Base-by-base conservation (phyloP, 2,113 vertebrate genomes). In the Catharus bicknelli region DNA sequence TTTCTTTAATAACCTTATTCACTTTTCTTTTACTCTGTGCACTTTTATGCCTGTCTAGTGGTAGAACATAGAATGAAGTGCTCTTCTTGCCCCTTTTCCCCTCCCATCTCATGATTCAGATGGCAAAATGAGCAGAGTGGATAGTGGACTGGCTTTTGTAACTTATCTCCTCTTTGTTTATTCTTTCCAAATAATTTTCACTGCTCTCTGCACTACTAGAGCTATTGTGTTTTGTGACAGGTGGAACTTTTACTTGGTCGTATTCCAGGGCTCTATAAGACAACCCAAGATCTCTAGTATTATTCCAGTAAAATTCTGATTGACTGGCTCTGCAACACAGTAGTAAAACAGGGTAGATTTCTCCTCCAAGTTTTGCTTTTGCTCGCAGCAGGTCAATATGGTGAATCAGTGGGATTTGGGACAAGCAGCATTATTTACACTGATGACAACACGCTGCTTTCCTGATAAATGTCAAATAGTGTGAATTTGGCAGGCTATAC, bases 381-480 rank as follows among this genome's bases (percentile, higher is more conserved):
- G 74, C 93, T 89, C 93, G 0, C 94, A 95, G 89, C 91, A 80
- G 6, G 86, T 51, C 91, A 95, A 93, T 94, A 96, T 94, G 96
- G 95, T 92, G 70, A 63, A 89, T 95, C 93, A 92, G 96, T 94
- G 81, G 92, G 92, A 81, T 92, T 74, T 92, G 79, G 91, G 90
- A 87, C 47, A 66, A 77, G 82, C 43, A 96, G 93, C 96, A 94
- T 97, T 97, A 97, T 97, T 97, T 98, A 97, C 93, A 95, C 96
- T 94, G 96, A 95, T 97, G 97, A 97, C 94, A 97, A 90, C 95
- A 96, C 93, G 97, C 95, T 97, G 94, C 95, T 96, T 97, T 94
- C 95, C 96, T 97, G 96, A 96, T 96, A 96, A 98, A 97, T 96
- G 95, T 96, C 95, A 97, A 86, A 92, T 96, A 93, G 95, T 96